phyloP scores from a whole-genome alignment of 2,888 invertebrate genomes.

The Glyphotaelius pellucidus region DNA sequence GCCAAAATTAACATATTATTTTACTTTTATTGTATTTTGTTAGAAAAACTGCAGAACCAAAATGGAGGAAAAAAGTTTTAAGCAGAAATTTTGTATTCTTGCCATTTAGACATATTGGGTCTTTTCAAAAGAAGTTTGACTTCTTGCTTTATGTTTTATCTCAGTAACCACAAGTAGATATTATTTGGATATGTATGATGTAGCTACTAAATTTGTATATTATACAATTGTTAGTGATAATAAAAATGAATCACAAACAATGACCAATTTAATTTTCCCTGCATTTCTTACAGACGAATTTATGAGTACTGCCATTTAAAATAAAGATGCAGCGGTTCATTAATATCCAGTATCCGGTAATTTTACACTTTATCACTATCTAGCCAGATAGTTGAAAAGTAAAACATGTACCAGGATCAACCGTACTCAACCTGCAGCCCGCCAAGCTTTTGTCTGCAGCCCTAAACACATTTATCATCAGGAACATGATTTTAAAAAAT shows the following conservation, averaged over 20 bases:
- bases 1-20: conserved; percentile 2
- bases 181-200: conserved; percentile 13
- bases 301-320: background rate
- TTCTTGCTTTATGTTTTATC: background rate
- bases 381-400: too few species aligned
- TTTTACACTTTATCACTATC: too few species aligned
- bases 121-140: background rate
- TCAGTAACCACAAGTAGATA: conserved; percentile 17
- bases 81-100: background rate
- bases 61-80: background rate
- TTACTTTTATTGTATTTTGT: background rate
- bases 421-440: too few species aligned
- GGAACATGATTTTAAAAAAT: too few species aligned
- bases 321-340: too few species aligned
- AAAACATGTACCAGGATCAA: too few species aligned
- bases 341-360: too few species aligned
- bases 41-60: background rate
- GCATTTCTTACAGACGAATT: background rate
- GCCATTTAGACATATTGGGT: background rate
- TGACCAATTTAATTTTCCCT: background rate
- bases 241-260: background rate
- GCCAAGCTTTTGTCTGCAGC: too few species aligned
- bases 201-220: conserved; percentile 13
- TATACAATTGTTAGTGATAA: conserved; percentile 5
- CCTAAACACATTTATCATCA: too few species aligned